Evolutionary conservation across 2,113 vertebrate species (phyloP), one percentile per base, ranked within the genome.

Genomic region (Brienomyrus brachyistius): DNA sequence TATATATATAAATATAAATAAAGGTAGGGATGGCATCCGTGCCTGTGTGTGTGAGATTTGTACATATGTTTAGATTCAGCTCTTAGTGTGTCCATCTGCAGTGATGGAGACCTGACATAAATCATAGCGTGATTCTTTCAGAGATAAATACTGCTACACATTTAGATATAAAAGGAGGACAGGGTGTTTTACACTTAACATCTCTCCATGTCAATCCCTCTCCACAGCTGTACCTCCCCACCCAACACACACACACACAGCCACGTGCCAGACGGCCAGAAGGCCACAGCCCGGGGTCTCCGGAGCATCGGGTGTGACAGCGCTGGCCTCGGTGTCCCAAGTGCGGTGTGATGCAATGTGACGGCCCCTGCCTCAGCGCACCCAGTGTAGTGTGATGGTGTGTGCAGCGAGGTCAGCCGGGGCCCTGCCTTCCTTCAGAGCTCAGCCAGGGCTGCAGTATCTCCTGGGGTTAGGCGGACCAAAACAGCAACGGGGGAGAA

Each of bases 1-100:
- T 96, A 95, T 96, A 95, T 93, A 94, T 94, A 95, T 66, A 27
- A 66, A 66, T 95, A 95, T 95, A 92, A 96, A 96, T 96, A 96
- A 96, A 96, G 95, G 94, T 94, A 94, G 94, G 94, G 94, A 94
- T 93, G 94, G 94, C 92, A 90, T 93, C 88, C 19, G 54, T 84
- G 88, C 88, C 90, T 94, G 91, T 83, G 77, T 48, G 40, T 89
- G 31, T 89, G 48, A 35, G 56, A 31, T 23, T 15, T 77, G 35
- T 17, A 40, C 17, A 77, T 23, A 17, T 77, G 43, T 66, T 74
- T 11, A 74, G n/a, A 48, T 23, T 40, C 23, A 9, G 19, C 6
- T 52, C 50, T 21, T 43, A 40, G 21, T 7, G 5, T 17, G 27
- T 54, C 21, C 27, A 54, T 80, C n/a, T 51, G 70, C 23, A 31